phyloP scores from a whole-genome alignment of 2,113 vertebrate genomes.

The Alligator mississippiensis region DNA sequence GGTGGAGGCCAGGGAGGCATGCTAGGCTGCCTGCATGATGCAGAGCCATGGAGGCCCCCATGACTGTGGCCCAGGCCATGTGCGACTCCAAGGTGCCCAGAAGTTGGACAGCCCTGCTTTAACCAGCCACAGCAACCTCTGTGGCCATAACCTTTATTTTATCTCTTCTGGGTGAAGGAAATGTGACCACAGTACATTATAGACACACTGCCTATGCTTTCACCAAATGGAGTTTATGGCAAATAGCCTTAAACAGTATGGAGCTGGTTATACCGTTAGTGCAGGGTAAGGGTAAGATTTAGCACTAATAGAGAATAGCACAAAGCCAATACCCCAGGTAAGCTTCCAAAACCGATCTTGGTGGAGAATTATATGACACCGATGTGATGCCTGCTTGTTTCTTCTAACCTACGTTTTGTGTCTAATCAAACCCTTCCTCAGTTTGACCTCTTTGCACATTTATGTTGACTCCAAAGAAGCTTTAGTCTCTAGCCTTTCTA shows the following conservation, averaged over 20 bases:
- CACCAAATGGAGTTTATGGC: neutral
- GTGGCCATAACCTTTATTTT: neutral
- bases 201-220: neutral
- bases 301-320: accelerated
- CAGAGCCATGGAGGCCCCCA: too few species aligned
- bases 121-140: neutral
- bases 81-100: too few species aligned
- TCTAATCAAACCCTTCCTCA: neutral
- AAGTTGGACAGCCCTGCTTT: too few species aligned
- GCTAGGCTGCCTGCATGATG: too few species aligned
- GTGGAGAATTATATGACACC: neutral
- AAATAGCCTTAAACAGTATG: neutral
- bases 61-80: too few species aligned
- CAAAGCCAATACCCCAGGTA: accelerated
- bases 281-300: neutral
- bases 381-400: neutral
- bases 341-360: neutral
- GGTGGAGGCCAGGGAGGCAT: too few species aligned
- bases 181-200: neutral
- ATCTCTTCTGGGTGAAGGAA: neutral
- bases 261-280: neutral
- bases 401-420: neutral
- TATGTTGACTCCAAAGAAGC: neutral
- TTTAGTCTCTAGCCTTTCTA: neutral
- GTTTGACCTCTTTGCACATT: neutral